Percentiles rank a stretch among this genome's conserved stretches.
phyloP scores from a whole-genome alignment of 2,797 vertebrate species.

The Cuniculus paca region DNA sequence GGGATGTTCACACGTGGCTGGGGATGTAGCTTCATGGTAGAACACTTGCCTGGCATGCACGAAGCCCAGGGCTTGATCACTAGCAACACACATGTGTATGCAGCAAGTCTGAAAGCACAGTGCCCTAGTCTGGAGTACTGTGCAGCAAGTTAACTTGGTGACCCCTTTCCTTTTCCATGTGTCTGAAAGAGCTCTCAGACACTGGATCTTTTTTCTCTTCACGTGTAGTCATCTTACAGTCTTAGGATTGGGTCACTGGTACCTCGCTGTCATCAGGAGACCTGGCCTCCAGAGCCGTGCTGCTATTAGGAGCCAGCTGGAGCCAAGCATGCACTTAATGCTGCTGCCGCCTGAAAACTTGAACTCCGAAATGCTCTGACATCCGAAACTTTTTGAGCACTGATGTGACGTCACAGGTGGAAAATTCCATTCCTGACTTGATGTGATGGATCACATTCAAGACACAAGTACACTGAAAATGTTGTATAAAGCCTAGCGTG shows the following conservation, averaged over 20 bases:
- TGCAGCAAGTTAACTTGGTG: fast-evolving
- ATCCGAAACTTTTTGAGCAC: not conserved
- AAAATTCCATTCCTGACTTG: not conserved
- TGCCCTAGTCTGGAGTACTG: not conserved
- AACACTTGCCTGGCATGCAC: not conserved
- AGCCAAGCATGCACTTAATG: fast-evolving
- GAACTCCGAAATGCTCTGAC: not conserved
- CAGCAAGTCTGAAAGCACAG: fast-evolving
- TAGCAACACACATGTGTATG: not conserved
- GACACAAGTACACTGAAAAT: not conserved
- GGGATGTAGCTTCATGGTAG: not conserved
- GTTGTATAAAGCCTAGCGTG: not conserved
- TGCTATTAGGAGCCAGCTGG: not conserved
- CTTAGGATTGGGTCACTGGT: fast-evolving
- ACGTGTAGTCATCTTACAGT: not conserved
- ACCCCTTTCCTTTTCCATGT: not conserved
- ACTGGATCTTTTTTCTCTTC: not conserved
- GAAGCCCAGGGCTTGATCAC: not conserved
- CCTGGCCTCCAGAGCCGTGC: fast-evolving
- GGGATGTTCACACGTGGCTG: no score
- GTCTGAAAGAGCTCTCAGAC: not conserved
- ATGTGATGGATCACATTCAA: not conserved
- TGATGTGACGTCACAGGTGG: not conserved
- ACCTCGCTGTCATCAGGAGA: not conserved
- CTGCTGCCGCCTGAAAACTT: not conserved